Evolutionary conservation across 2,888 invertebrate species (phyloP).

Genomic region (Sclerodermus sp.): DNA sequence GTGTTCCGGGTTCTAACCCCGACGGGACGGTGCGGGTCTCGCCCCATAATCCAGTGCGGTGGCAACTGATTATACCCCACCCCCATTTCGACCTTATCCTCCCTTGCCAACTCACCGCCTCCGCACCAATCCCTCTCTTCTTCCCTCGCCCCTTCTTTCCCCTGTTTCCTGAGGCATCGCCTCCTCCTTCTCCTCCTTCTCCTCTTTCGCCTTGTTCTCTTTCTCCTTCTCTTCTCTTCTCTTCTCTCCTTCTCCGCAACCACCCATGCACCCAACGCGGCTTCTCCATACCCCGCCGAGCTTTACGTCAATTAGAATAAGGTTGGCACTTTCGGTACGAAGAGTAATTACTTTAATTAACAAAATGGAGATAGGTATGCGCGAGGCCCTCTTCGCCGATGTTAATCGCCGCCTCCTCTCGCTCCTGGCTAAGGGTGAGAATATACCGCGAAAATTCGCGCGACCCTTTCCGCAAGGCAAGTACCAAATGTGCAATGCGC

Average conservation of each 20-base stretch:
- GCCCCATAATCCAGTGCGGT: conserved; percentile 57
- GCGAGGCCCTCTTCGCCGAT: conserved; percentile 21
- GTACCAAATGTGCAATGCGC: conserved; percentile 17
- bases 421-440: conserved; percentile 53
- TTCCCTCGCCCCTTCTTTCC: conserved; percentile 14
- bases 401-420: conserved; percentile 40
- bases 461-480: conserved; percentile 55
- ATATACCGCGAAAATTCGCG: conserved; percentile 58
- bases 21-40: conserved; percentile 42
- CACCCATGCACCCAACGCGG: conserved; percentile 17
- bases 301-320: conserved; percentile 61
- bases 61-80: conserved; percentile 56
- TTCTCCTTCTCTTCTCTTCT: conserved; percentile 5
- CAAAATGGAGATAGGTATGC: conserved; percentile 57
- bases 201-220: conserved; percentile 10
- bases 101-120: conserved; percentile 32
- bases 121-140: conserved; percentile 16
- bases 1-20: conserved; percentile 48
- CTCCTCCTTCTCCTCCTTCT: conserved; percentile 13
- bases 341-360: conserved; percentile 63
- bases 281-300: conserved; percentile 37
- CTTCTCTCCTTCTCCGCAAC: conserved; percentile 17
- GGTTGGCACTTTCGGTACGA: conserved; percentile 60
- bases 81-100: conserved; percentile 46
- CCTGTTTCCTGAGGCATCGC: conserved; percentile 10